Evolutionary conservation across 2,888 invertebrate species (phyloP).

Genomic region (Plebejus melissa): DNA sequence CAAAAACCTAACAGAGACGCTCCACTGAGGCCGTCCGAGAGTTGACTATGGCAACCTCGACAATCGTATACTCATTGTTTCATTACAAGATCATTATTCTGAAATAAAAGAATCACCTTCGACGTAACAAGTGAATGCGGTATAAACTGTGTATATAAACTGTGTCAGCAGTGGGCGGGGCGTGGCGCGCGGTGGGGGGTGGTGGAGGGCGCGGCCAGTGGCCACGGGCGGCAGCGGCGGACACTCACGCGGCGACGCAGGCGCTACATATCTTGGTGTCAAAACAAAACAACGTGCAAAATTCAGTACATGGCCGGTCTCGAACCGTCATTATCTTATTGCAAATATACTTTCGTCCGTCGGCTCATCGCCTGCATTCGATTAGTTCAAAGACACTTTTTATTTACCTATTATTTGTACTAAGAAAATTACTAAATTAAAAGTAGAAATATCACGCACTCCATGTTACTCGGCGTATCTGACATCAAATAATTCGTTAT

Average conservation of each 20-base stretch:
- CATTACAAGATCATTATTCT: slow-evolving; percentile 22
- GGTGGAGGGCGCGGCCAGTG: neutral
- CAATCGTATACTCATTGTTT: neutral
- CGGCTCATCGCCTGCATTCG: neutral
- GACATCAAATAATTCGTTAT: neutral
- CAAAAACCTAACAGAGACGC: slow-evolving; percentile 28
- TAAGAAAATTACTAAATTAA: slow-evolving; percentile 10
- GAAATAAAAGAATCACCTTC: slow-evolving; percentile 25
- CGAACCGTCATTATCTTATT: slow-evolving; percentile 23
- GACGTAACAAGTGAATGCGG: slow-evolving; percentile 17
- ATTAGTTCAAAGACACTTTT: neutral
- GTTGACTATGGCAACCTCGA: neutral
- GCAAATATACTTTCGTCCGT: neutral
- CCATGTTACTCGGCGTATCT: neutral
- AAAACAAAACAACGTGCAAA: slow-evolving; percentile 29
- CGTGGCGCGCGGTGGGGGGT: neutral
- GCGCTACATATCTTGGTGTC: slow-evolving; percentile 30
- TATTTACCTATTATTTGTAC: slow-evolving; percentile 1
- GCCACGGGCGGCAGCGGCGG: slow-evolving; percentile 1
- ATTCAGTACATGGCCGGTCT: slow-evolving; percentile 16
- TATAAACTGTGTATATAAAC: slow-evolving; percentile 18
- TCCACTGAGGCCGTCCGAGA: neutral
- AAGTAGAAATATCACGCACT: slow-evolving; percentile 16
- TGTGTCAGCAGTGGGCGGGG: neutral
- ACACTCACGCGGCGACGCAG: slow-evolving; percentile 16